Base-by-base conservation (phyloP, 2,888 invertebrate genomes). In the Reticulitermes lucifugus region DNA sequence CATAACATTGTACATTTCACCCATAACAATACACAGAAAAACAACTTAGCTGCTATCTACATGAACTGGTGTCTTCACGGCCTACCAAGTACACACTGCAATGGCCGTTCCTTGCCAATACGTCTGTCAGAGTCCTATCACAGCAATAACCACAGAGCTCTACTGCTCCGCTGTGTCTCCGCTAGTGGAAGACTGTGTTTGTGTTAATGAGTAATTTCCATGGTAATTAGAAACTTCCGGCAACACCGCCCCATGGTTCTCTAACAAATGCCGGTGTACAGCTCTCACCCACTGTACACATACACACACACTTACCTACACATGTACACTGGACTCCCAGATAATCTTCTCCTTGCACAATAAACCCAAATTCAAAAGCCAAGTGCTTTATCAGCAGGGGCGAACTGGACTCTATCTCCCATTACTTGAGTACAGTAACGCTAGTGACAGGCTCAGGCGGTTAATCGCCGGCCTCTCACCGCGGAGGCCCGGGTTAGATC, bases 201-300 rank as follows among this genome's bases (percentile, higher is more conserved):
- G 85, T 85, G 85, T 83, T 86, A 86, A 86, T 86, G 86, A 86
- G 86, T 84, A 79, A 86, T 86, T 85, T 86, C 86, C 86, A 86
- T 86, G 86, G 86, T 86, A 86, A 86, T 86, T 85, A 85, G 85
- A 83, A 79, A 73, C 79, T 83, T 82, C 75, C 70, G 35, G 6
- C n/a, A 59, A 55, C 55, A 6, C 25, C 65, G 3, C 65, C n/a
- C 65, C 12, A 65, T 65, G 65, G 25, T 65, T 65, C 65, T 65
- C n/a, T 25, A 65, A 25, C 55, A 55, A 55, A 18, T 18, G 55
- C 14, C 14, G 14, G 55, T 25, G 65, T 4, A 12, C 65, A 65
- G 65, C 25, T 25, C 6, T 10, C 65, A 25, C n/a, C 79, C 21
- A 25, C 51, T 79, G 10, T 29, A 65, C n/a, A 65, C 12, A 79